phyloP scores from a whole-genome alignment of 2,797 vertebrate genomes.

The Kryptopterus vitreolus region DNA sequence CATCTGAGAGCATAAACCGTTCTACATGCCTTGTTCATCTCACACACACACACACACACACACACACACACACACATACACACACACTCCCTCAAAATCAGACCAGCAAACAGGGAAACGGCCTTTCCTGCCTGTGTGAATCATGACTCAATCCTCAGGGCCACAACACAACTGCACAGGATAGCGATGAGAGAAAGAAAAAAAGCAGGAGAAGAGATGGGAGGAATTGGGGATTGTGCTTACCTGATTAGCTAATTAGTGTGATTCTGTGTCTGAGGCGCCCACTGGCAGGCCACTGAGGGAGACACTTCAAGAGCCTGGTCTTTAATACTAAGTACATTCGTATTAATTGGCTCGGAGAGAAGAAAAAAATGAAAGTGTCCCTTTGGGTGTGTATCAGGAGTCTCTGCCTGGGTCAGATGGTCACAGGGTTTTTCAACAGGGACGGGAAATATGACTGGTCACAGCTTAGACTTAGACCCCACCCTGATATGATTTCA shows the following conservation, averaged over 20 bases:
- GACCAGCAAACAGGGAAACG: background rate
- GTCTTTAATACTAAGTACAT: conserved; percentile 13
- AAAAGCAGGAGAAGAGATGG: background rate
- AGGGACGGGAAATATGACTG: background rate
- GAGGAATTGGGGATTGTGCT: background rate
- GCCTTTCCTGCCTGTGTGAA: background rate
- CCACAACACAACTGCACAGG: background rate
- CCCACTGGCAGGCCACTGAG: background rate
- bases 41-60: conserved; percentile 10
- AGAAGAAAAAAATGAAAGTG: conserved; percentile 28
- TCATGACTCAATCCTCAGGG: background rate
- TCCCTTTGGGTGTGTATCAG: conserved; percentile 8
- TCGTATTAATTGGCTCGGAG: conserved; percentile 52
- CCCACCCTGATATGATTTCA: background rate
- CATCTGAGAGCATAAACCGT: conserved; percentile 26
- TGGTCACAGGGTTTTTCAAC: background rate
- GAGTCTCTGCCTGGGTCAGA: background rate
- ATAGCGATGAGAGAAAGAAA: background rate
- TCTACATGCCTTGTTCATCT: conserved; percentile 33
- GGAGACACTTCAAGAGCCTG: conserved; percentile 5
- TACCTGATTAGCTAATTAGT: conserved; percentile 4
- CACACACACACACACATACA: background rate
- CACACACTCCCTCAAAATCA: background rate
- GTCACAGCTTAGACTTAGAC: background rate
- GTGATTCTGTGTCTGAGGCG: background rate